These are phyloP conservation scores for Charina bottae DNA, from an alignment of 2,113 vertebrate genomes.

Conservation along the genomic window DNA sequence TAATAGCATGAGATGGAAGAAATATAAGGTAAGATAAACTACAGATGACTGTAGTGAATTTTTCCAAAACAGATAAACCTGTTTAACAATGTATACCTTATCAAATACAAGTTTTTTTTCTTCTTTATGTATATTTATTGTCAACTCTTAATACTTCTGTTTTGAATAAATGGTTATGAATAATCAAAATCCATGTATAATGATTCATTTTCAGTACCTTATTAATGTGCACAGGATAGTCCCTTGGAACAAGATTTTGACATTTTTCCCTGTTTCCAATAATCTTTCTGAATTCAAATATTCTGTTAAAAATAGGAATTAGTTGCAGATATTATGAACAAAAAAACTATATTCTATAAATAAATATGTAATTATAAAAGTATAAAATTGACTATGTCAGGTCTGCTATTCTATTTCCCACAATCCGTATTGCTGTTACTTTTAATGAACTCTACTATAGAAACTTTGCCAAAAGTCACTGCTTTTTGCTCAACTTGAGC, in stretches of 20 bases:
- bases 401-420: not conserved
- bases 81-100: not conserved
- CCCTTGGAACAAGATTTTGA: conserved; percentile 86
- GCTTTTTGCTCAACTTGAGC: not conserved
- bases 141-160: not conserved
- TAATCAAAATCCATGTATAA: not conserved
- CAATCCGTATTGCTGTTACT: not conserved
- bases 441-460: not conserved
- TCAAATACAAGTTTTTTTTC: not conserved
- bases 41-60: not conserved
- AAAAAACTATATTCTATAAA: not conserved
- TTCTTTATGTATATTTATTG: not conserved
- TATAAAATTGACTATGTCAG: not conserved
- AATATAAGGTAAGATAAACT: not conserved
- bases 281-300: conserved; percentile 96
- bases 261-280: conserved; percentile 94
- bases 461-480: not conserved
- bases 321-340: not conserved
- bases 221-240: conserved; percentile 92
- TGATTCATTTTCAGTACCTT: conserved; percentile 80
- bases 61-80: not conserved
- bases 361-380: not conserved
- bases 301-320: conserved; percentile 74
- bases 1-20: not conserved
- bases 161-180: not conserved